Base-by-base conservation (phyloP, 2,888 invertebrate genomes). In the Ichneumon xanthorius region DNA sequence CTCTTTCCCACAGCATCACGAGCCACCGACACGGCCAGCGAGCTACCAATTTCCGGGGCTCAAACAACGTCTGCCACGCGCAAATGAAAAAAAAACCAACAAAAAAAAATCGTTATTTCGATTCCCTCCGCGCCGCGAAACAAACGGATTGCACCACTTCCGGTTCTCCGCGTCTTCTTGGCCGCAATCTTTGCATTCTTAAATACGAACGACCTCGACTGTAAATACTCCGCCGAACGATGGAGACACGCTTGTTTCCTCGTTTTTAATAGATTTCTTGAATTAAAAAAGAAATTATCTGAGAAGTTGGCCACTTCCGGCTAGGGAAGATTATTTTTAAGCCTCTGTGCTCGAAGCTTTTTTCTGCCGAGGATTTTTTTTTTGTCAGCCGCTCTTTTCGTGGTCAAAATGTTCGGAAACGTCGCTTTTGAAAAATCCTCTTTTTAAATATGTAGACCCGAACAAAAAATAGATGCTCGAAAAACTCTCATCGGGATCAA, bases 31-130 rank as follows among this genome's bases (percentile, higher is more conserved):
- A 37, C 71, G 71, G 5, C 67, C 22, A 67, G 45, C 50, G 67
- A 58, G 72, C 81, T 81, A 72, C 72, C 84, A 68, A 84, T 84
- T 84, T 84, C 84, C 81, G 81, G 61, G 45, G 77, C 72, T 81
- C 68, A 81, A 77, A 19, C 77, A 40, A 50, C 73, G 68, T 77
- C 72, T 58, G 58, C 48, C 58, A 61, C 53, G 67, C 30, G 19
- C 67, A 33, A 19, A 6, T 33, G 58, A 58, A 72, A 77, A 70
- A 71, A 77, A 76, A 80, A 4, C 72, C 58, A 63, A 67, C 72
- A 63, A 71, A 77, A 76, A 80, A 5, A 80, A 68, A 73, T 77
- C 50, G 67, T 81, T 68, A 53, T 78, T 84, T 77, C 68, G 53
- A 80, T 75, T 70, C 45, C 16, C 61, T 48, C 26, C 33, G 11